Percentiles rank a stretch among this genome's conserved stretches.
phyloP scores from a whole-genome alignment of 2,113 vertebrate genomes.

The Antechinus flavipes region DNA sequence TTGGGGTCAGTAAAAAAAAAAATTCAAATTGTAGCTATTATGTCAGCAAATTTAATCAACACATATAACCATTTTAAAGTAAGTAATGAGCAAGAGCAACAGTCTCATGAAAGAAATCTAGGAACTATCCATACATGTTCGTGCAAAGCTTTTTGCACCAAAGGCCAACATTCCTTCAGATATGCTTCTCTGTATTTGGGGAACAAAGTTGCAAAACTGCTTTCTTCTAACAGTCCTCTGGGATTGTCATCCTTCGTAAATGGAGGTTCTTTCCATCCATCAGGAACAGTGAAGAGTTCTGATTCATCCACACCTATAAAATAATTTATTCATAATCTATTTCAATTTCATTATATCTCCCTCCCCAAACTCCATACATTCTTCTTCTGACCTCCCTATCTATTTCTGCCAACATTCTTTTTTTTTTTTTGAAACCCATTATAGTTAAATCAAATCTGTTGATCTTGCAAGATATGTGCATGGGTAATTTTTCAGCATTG shows the following conservation, averaged over 20 bases:
- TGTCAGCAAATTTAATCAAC: constrained; percentile 15
- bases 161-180: constrained; percentile 96
- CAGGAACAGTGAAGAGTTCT: constrained; percentile 94
- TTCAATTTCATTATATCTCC: background rate
- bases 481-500: no score
- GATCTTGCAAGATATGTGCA: no score
- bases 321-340: background rate
- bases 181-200: constrained; percentile 97
- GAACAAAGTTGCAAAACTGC: constrained; percentile 98
- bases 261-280: constrained; percentile 94
- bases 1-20: constrained; percentile 37
- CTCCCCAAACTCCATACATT: background rate
- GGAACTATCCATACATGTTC: constrained; percentile 88
- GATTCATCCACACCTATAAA: constrained; percentile 82
- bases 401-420: background rate
- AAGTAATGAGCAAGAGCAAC: background rate
- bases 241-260: constrained; percentile 95
- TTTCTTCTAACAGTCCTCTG: constrained; percentile 94
- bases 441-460: no score
- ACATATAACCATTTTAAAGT: constrained; percentile 34
- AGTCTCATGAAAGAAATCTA: background rate
- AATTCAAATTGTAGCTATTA: constrained; percentile 31
- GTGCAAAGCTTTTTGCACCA: constrained; percentile 93
- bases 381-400: background rate
- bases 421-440: no score